Percentiles rank a stretch among this genome's conserved stretches.
Conservation (phyloP, 2,888 invertebrate species). For the Atethmia centrago region DNA sequence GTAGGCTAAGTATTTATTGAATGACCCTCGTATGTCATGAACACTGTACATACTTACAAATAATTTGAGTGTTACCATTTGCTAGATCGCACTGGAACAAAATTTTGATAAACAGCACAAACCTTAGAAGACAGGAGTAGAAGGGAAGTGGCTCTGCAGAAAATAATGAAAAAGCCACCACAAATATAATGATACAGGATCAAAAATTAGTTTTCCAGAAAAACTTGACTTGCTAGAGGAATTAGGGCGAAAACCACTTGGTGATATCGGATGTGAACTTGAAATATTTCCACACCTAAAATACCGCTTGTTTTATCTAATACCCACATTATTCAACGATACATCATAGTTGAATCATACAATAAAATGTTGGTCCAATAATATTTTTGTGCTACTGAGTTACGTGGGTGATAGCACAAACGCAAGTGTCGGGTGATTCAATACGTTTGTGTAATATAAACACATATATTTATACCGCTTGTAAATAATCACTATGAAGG, state of each 20-base stretch:
- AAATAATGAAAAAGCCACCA: neutral
- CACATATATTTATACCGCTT: slow-evolving; percentile 43
- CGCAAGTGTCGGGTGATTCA: slow-evolving; percentile 60
- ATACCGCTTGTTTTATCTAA: slow-evolving; percentile 1
- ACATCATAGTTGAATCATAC: slow-evolving; percentile 45
- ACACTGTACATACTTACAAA: neutral
- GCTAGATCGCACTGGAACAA: neutral
- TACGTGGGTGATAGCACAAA: slow-evolving; percentile 40
- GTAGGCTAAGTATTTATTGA: too few species aligned
- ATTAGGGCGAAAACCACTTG: neutral
- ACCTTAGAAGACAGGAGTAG: neutral
- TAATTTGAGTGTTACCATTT: neutral
- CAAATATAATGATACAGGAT: neutral
- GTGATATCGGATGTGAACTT: neutral
- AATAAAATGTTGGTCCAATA: slow-evolving; percentile 33
- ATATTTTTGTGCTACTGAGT: slow-evolving; percentile 53
- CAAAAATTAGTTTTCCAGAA: neutral
- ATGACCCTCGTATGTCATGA: too few species aligned
- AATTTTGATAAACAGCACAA: neutral
- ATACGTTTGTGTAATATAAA: slow-evolving; percentile 48
- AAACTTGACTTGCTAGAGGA: neutral
- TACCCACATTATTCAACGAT: slow-evolving; percentile 15
- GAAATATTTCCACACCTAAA: slow-evolving; percentile 1
- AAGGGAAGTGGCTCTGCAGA: neutral
- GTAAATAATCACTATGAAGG: slow-evolving; percentile 40